A percentile compares a stretch with the other conserved stretches of the same genome.
phyloP scores from a whole-genome alignment of 2,113 vertebrate genomes.

The Hoplias malabaricus region DNA sequence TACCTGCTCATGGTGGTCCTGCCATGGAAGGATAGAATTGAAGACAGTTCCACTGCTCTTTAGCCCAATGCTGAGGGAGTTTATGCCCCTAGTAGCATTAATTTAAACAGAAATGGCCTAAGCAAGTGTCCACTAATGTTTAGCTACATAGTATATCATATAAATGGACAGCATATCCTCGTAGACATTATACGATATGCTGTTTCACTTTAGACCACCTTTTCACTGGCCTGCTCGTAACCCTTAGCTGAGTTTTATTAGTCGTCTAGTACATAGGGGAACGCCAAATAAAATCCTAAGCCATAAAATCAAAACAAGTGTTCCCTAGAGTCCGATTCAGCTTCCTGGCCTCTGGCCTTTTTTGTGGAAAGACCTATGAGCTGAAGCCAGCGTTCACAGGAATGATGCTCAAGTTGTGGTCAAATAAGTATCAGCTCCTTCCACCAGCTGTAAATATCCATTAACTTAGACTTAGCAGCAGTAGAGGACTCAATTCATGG shows the following conservation, averaged over 20 bases:
- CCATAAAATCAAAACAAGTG: not conserved
- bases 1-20: not conserved
- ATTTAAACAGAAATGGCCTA: too few relatives aligned
- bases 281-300: not conserved
- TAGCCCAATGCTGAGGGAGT: too few relatives aligned
- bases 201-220: not conserved
- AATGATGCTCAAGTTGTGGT: not conserved
- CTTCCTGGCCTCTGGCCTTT: not conserved
- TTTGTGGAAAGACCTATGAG: not conserved
- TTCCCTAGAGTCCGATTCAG: not conserved
- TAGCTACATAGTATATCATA: too few relatives aligned
- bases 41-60: too few relatives aligned
- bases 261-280: not conserved
- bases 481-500: too few relatives aligned
- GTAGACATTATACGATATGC: not conserved
- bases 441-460: not conserved
- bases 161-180: not conserved
- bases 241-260: slow-evolving; percentile 11
- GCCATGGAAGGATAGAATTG: too few relatives aligned
- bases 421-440: not conserved
- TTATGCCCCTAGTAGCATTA: too few relatives aligned
- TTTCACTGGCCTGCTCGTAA: not conserved
- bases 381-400: not conserved
- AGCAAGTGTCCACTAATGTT: too few relatives aligned
- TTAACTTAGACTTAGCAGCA: not conserved